These are phyloP conservation scores for Epizoanthus ramosus DNA, from an alignment of 92 coral and sea anemone genomes.

Conservation along the genomic window DNA sequence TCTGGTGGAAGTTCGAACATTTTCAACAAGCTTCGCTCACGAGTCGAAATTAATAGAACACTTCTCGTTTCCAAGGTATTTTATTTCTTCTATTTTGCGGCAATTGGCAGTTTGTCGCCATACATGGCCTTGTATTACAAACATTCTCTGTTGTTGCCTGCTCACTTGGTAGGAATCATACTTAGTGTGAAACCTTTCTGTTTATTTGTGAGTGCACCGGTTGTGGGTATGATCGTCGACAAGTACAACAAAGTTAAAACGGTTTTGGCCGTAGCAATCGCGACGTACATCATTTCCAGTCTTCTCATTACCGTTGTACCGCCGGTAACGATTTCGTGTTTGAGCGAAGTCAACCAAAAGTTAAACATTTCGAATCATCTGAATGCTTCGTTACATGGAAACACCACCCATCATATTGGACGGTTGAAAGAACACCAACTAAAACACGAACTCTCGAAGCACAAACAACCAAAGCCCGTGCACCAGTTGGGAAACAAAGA, in stretches of 20 bases:
- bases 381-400: conserved; percentile 28
- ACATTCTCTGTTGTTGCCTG: conserved; percentile 87
- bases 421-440: conserved; percentile 26
- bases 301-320: conserved; percentile 85
- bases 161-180: conserved; percentile 82
- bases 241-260: conserved; percentile 83
- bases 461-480: conserved; percentile 28
- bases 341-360: conserved; percentile 78
- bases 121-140: conserved; percentile 90
- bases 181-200: conserved; percentile 85
- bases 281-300: conserved; percentile 72
- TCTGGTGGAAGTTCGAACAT: conserved; percentile 16
- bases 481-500: conserved; percentile 65
- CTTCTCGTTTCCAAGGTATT: conserved; percentile 77
- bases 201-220: conserved; percentile 81
- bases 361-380: conserved; percentile 62
- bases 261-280: conserved; percentile 72
- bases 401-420: conserved; percentile 30
- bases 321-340: conserved; percentile 75
- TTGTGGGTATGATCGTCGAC: conserved; percentile 91
- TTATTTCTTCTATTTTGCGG: conserved; percentile 92
- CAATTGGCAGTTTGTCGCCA: conserved; percentile 82
- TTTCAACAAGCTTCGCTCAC: conserved; percentile 57
- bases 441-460: conserved; percentile 48
- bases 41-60: conserved; percentile 54